A percentile compares a stretch with the other conserved stretches of the same genome.
These are phyloP conservation scores for Acanthoscelides obtectus DNA, from an alignment of 2,888 invertebrate genomes.

Conservation along the genomic window DNA sequence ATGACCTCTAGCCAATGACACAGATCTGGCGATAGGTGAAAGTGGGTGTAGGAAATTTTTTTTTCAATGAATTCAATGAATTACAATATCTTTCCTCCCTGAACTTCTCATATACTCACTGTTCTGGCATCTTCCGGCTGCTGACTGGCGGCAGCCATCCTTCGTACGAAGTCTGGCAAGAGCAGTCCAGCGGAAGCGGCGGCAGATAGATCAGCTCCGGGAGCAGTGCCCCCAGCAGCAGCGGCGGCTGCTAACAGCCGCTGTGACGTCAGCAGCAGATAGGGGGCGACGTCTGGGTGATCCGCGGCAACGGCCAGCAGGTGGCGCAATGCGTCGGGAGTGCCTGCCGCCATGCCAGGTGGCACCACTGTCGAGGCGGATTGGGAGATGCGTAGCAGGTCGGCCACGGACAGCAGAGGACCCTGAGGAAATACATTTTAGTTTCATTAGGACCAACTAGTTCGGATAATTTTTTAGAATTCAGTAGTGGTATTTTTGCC, in stretches of 20 bases:
- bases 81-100: no score
- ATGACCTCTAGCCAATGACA: no score
- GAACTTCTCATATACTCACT: background rate
- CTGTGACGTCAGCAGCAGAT: slow-evolving; percentile 47
- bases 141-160: slow-evolving; percentile 55
- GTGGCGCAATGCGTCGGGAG: slow-evolving; percentile 51
- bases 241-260: slow-evolving; percentile 33
- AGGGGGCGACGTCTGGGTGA: slow-evolving; percentile 46
- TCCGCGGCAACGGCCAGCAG: slow-evolving; percentile 43
- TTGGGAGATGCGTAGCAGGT: slow-evolving; percentile 51
- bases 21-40: no score
- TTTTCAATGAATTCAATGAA: no score
- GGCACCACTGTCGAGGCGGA: background rate
- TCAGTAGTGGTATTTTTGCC: no score
- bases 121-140: slow-evolving; percentile 36
- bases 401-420: slow-evolving; percentile 55
- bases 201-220: slow-evolving; percentile 14
- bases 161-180: slow-evolving; percentile 54
- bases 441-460: no score
- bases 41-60: no score
- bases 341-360: slow-evolving; percentile 41
- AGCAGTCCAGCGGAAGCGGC: slow-evolving; percentile 32
- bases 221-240: slow-evolving; percentile 12
- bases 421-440: no score
- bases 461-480: no score